Evolutionary conservation across 2,888 invertebrate genomes (phyloP), one percentile per base, ranked within the genome.

Genomic region (Thalpophila matura): DNA sequence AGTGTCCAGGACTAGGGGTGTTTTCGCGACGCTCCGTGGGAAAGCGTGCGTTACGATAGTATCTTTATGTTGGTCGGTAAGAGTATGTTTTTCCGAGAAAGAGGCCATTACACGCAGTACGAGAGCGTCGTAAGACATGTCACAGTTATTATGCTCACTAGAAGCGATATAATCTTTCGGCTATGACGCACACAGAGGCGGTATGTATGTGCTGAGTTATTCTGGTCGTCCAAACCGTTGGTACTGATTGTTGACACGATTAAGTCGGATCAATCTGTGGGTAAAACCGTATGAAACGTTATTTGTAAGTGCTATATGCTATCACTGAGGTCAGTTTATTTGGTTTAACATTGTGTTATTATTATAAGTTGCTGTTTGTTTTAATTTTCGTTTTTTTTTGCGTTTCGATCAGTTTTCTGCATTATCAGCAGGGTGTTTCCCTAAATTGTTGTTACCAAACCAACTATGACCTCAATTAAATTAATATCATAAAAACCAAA

Each of bases 141-240:
- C 94, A 94, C 94, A 93, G 94, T 94, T 94, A 94, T 94, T 93
- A 94, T 91, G 89, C 89, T 92, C 89, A 89, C 90, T 91, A 90
- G 91, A 91, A 91, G 88, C 79, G 94, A 94, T 94, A 91, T 89
- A 87, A 94, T 94, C 94, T 92, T 86, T 86, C 84, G 87, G 84
- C 84, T 89, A 87, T 92, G 91, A 91, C 90, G 89, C 91, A 85
- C 86, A 88, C 89, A 88, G 85, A 88, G 88, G 86, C 85, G 77
- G 81, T 81, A 74, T 68, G 80, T 76, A 82, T 84, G 87, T 84
- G 82, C 77, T 79, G 86, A 81, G 86, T 83, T 89, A 84, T 88
- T 88, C 87, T 86, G 82, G 85, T 85, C 85, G 84, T 58, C 81
- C 83, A 80, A 80, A 78, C 84, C 81, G 73, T 79, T 65, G 49